Evolutionary conservation across 2,113 vertebrate species (phyloP).

Genomic region (Solea solea): DNA sequence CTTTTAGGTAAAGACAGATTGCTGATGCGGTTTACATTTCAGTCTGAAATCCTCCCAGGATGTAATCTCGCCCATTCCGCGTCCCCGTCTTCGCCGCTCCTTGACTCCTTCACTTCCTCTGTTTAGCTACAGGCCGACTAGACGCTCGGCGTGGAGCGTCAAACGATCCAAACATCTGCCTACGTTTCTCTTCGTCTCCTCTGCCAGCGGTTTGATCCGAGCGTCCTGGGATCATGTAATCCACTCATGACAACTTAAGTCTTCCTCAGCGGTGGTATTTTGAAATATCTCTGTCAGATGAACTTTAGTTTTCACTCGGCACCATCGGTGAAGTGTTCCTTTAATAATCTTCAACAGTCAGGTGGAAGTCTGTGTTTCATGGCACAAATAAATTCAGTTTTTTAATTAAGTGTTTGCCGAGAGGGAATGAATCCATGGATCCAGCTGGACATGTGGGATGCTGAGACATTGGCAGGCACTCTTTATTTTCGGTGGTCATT

Average conservation of each 20-base stretch:
- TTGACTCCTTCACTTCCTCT: constrained; percentile 28
- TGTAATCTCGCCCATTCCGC: constrained; percentile 56
- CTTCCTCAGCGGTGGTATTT: constrained; percentile 34
- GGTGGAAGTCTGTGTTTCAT: too few relatives aligned
- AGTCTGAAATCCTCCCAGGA: constrained; percentile 37
- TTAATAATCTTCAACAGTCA: too few relatives aligned
- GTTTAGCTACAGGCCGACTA: constrained; percentile 58
- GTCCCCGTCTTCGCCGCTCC: constrained; percentile 30
- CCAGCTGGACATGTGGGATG: constrained; percentile 49
- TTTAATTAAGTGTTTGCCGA: too few relatives aligned
- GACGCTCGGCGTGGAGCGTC: constrained; percentile 39
- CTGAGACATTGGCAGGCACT: constrained; percentile 52
- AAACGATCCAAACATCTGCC: constrained; percentile 43
- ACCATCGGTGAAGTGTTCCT: constrained; percentile 7
- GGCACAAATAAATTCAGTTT: too few relatives aligned
- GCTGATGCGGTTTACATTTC: constrained; percentile 57
- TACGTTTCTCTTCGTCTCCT: constrained; percentile 62
- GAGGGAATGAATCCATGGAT: constrained; percentile 31
- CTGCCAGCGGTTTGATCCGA: constrained; percentile 63
- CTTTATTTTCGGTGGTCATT: constrained; percentile 42
- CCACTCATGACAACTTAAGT: constrained; percentile 50
- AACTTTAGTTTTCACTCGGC: constrained; percentile 14
- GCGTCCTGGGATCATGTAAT: constrained; percentile 57
- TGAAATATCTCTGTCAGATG: constrained; percentile 31
- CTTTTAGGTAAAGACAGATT: constrained; percentile 52